A percentile compares a stretch with the other conserved stretches of the same genome.
Conservation (phyloP, 2,113 vertebrate genomes). For the Dasypus novemcinctus region DNA sequence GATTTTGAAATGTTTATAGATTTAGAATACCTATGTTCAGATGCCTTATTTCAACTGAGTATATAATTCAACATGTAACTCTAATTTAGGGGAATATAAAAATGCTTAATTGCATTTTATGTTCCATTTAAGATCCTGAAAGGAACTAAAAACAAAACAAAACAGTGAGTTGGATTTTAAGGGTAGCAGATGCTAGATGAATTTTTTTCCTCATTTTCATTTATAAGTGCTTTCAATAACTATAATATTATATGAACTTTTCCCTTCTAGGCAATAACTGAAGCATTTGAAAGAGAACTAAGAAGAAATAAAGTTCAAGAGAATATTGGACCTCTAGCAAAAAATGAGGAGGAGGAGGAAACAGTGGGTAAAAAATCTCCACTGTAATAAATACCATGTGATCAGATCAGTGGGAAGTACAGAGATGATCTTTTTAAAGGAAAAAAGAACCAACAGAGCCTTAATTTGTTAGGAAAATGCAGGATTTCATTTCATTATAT, state of each 20-base stretch:
- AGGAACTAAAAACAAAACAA: not conserved
- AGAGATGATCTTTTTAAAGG: not conserved
- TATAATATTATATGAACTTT: slow-evolving; percentile 2
- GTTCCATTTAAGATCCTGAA: not conserved
- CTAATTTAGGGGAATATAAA: not conserved
- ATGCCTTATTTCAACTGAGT: not conserved
- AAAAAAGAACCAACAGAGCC: not conserved
- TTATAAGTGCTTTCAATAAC: not conserved
- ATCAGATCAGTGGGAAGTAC: not conserved
- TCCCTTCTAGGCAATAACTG: slow-evolving; percentile 81
- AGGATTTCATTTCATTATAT: not conserved
- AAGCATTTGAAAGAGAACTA: slow-evolving; percentile 88
- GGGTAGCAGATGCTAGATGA: not conserved
- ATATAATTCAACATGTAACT: not conserved
- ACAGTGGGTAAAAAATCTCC: slow-evolving; percentile 77
- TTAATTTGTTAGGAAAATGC: not conserved
- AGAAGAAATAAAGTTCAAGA: slow-evolving; percentile 86
- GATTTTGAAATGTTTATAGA: not conserved
- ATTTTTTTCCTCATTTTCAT: not conserved
- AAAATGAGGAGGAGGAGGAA: slow-evolving; percentile 81
- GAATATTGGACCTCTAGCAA: slow-evolving; percentile 79
- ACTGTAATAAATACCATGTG: slow-evolving; percentile 21
- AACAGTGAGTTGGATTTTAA: not conserved
- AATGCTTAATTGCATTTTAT: slow-evolving; percentile 15
- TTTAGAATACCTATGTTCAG: not conserved